A percentile compares a stretch with the other conserved stretches of the same genome.
phyloP scores from a whole-genome alignment of 2,113 vertebrate species.

The Tricholaema leucomelas region DNA sequence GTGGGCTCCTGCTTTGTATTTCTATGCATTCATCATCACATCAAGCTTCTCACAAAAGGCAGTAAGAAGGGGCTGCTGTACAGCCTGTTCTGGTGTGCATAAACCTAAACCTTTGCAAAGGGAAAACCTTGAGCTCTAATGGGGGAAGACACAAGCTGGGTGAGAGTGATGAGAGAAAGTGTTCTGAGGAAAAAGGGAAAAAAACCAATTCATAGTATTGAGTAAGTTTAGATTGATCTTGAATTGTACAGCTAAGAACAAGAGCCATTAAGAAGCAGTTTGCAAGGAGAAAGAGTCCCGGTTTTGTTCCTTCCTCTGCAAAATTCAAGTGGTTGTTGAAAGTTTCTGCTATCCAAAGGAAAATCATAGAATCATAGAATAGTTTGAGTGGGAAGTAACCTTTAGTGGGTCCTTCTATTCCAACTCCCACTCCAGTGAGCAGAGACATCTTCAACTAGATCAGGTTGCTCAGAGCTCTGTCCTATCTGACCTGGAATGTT shows the following conservation, averaged over 20 bases:
- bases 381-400: neutral
- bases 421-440: no score
- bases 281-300: neutral
- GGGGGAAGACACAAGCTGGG: neutral
- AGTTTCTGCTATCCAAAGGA: neutral
- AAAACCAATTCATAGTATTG: neutral
- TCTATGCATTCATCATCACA: constrained; percentile 15
- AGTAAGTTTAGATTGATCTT: neutral
- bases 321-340: neutral
- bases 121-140: neutral
- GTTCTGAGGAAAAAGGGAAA: neutral
- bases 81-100: neutral
- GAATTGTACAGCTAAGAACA: neutral
- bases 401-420: neutral
- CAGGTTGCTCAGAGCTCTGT: no score
- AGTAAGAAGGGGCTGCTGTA: neutral
- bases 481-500: no score
- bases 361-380: neutral
- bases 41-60: constrained; percentile 41
- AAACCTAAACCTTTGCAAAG: neutral
- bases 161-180: neutral
- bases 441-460: no score
- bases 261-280: neutral
- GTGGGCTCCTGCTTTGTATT: constrained; percentile 37
- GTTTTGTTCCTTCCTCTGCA: neutral